These are phyloP conservation scores for Exephanes ischioxanthus DNA, from an alignment of 2,888 invertebrate genomes.

Conservation along the genomic window DNA sequence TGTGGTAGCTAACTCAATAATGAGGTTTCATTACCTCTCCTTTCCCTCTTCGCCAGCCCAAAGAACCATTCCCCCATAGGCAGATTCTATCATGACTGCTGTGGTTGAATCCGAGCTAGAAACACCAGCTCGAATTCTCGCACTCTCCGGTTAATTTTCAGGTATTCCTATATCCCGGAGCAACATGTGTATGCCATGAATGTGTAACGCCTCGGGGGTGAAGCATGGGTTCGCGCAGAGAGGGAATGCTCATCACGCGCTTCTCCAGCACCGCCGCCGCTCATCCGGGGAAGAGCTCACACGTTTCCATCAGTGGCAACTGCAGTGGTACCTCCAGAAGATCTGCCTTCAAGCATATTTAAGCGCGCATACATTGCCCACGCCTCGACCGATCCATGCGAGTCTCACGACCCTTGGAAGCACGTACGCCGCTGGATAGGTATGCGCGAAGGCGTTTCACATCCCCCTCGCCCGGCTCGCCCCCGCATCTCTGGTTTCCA, in stretches of 20 bases:
- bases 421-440: constrained; percentile 43
- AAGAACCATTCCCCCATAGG: constrained; percentile 25
- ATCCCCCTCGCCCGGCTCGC: constrained; percentile 15
- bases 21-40: constrained; percentile 58
- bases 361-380: constrained; percentile 43
- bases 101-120: background rate
- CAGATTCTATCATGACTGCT: background rate
- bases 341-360: constrained; percentile 59
- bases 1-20: constrained; percentile 51
- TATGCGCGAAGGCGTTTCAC: constrained; percentile 52
- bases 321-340: constrained; percentile 5
- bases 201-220: constrained; percentile 56
- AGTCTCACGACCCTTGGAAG: constrained; percentile 39
- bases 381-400: constrained; percentile 44
- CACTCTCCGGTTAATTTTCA: constrained; percentile 24
- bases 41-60: constrained; percentile 62
- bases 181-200: constrained; percentile 18
- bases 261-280: constrained; percentile 41
- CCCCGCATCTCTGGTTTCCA: constrained; percentile 45
- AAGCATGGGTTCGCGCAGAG: constrained; percentile 41
- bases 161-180: constrained; percentile 34
- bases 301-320: constrained; percentile 35
- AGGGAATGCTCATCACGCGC: constrained; percentile 62
- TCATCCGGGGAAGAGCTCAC: constrained; percentile 48
- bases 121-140: constrained; percentile 24